These are phyloP conservation scores for Drosophila diplacantha DNA, from an alignment of 2,888 invertebrate species.

Conservation along the genomic window DNA sequence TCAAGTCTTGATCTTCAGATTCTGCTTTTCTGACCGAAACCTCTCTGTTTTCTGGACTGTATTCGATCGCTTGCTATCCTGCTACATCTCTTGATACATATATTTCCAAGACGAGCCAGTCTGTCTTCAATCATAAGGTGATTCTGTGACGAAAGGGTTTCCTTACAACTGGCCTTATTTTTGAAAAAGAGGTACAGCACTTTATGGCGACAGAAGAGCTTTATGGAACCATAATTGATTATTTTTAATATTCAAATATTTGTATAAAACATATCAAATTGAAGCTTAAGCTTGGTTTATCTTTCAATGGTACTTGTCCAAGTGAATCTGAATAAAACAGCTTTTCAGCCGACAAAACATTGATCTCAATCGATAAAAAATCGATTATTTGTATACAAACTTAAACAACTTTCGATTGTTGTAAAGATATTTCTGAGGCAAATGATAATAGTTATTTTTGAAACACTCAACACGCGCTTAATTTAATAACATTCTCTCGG, in stretches of 20 bases:
- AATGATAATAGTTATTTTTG: background rate
- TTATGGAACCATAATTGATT: background rate
- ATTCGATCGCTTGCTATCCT: background rate
- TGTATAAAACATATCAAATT: no score
- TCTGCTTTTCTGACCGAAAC: background rate
- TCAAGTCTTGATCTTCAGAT: background rate
- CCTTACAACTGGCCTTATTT: background rate
- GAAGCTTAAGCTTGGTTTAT: no score
- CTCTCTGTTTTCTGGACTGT: background rate
- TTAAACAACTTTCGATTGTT: background rate
- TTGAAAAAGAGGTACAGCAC: no score
- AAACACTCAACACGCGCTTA: conserved; percentile 12
- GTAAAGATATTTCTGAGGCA: background rate
- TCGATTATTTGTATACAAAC: background rate
- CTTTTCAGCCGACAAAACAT: no score
- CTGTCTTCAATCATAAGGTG: background rate
- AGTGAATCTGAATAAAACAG: no score
- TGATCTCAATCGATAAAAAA: background rate
- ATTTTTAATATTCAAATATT: no score
- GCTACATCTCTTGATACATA: background rate
- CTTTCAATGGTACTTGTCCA: no score
- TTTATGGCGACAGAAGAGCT: no score
- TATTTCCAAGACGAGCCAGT: background rate
- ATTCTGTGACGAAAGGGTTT: background rate
- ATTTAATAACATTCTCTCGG: background rate